These are phyloP conservation scores for Corticium candelabrum DNA, from an alignment of 37 sponge, comb jelly and placozoan genomes.

Conservation along the genomic window DNA sequence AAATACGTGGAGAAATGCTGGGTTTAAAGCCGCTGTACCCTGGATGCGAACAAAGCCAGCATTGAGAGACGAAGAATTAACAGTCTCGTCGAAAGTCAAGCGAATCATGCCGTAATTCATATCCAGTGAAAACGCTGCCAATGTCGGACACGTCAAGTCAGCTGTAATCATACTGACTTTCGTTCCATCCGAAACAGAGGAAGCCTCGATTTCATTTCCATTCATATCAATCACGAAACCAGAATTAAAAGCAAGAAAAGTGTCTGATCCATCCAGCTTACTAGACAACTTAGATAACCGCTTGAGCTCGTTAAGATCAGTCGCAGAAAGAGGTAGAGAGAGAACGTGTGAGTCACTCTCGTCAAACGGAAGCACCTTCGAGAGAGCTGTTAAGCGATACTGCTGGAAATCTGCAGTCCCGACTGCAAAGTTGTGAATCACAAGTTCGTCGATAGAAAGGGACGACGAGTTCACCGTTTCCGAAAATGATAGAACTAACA, in stretches of 20 bases:
- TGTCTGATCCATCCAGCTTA: slow-evolving; percentile 11
- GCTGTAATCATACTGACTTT: slow-evolving; percentile 33
- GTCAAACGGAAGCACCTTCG: slow-evolving; percentile 11
- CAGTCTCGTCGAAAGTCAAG: slow-evolving; percentile 75
- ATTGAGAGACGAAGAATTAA: slow-evolving; percentile 51
- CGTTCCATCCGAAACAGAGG: slow-evolving; percentile 23
- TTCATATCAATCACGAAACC: slow-evolving; percentile 56
- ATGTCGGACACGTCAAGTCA: slow-evolving; percentile 24
- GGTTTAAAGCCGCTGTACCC: neutral
- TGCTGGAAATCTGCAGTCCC: neutral
- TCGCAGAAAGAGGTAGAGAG: slow-evolving; percentile 17
- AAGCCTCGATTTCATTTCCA: slow-evolving; percentile 38
- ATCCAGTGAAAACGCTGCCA: neutral
- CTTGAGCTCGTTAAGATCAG: slow-evolving; percentile 53
- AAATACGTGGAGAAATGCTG: neutral
- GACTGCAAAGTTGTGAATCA: slow-evolving; percentile 42
- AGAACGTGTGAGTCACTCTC: slow-evolving; percentile 40
- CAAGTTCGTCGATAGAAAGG: slow-evolving; percentile 34
- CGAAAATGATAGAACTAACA: slow-evolving; percentile 53
- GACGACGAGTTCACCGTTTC: slow-evolving; percentile 65
- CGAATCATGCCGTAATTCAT: slow-evolving; percentile 24
- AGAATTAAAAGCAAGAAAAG: slow-evolving; percentile 39
- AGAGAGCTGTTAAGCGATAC: neutral
- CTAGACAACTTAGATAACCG: slow-evolving; percentile 39
- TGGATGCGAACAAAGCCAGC: slow-evolving; percentile 40